These are phyloP conservation scores for Capreolus pygargus DNA, from an alignment of 2,113 vertebrate genomes.

Conservation along the genomic window DNA sequence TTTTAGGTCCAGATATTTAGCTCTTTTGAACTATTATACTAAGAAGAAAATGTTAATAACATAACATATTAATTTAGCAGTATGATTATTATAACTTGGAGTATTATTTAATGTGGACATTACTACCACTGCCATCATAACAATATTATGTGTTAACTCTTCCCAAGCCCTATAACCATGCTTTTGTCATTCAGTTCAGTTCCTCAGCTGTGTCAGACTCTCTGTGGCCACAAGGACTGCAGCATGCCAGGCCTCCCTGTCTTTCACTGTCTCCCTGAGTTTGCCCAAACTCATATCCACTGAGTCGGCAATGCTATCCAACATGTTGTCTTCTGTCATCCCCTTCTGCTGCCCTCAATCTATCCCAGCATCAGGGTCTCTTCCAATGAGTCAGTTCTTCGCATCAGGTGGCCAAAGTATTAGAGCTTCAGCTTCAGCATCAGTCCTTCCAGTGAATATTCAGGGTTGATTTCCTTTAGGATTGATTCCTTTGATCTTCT, in stretches of 20 bases:
- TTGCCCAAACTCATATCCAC: not conserved
- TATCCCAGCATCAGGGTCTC: not conserved
- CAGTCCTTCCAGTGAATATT: not conserved
- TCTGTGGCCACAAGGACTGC: not conserved
- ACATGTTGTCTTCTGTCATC: not conserved
- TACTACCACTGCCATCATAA: not conserved
- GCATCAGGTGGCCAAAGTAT: not conserved
- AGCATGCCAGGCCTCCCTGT: not conserved
- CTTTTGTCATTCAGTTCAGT: not conserved
- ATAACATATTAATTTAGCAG: not conserved
- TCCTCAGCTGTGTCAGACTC: fast-evolving
- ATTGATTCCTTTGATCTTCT: not conserved
- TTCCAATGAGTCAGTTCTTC: not conserved
- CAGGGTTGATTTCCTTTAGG: not conserved
- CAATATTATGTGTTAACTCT: not conserved
- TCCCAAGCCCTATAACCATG: not conserved
- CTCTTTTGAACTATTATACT: not conserved
- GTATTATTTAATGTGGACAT: not conserved
- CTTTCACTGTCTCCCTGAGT: not conserved
- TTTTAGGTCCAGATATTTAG: not conserved
- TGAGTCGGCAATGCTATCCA: not conserved
- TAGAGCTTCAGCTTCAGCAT: not conserved
- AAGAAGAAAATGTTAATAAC: constrained; percentile 1
- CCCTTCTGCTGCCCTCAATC: not conserved
- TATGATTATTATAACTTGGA: not conserved